These are phyloP conservation scores for Maconellicoccus hirsutus DNA, from an alignment of 1,140 invertebrate genomes.

Conservation along the genomic window DNA sequence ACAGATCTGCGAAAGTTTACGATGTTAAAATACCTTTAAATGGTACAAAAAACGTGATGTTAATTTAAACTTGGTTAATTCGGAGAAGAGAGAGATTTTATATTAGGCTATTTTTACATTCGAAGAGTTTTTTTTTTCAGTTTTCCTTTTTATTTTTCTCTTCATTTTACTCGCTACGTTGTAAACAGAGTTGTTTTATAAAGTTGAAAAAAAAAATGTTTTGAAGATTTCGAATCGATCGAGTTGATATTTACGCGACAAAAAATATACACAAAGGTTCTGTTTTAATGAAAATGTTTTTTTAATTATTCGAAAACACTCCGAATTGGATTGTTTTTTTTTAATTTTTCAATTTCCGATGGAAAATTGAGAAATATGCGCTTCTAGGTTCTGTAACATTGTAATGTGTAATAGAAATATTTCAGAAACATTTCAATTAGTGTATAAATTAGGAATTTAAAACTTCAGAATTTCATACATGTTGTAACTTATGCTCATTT, in stretches of 20 bases:
- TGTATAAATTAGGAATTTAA: too few relatives aligned
- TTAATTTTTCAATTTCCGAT: too few relatives aligned
- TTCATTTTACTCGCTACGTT: background rate
- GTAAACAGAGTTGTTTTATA: background rate
- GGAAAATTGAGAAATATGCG: too few relatives aligned
- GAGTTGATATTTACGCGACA: background rate
- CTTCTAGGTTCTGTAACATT: too few relatives aligned
- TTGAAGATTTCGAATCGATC: background rate
- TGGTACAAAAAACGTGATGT: background rate
- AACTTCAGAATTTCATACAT: too few relatives aligned
- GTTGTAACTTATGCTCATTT: too few relatives aligned
- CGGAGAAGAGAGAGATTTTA: background rate
- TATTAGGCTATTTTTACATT: background rate
- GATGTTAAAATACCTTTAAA: conserved; percentile 1
- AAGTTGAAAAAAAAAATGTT: background rate
- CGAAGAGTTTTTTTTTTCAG: background rate
- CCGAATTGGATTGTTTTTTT: too few relatives aligned
- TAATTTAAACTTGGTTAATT: conserved; percentile 1
- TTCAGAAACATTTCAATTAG: too few relatives aligned
- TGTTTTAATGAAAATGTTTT: too few relatives aligned
- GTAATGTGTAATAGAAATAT: too few relatives aligned
- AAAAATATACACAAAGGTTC: too few relatives aligned
- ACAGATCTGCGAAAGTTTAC: conserved; percentile 3
- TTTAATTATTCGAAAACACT: too few relatives aligned
- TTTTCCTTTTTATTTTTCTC: background rate